These are phyloP conservation scores for Pterocles gutturalis DNA, from an alignment of 2,113 vertebrate species.

Conservation along the genomic window DNA sequence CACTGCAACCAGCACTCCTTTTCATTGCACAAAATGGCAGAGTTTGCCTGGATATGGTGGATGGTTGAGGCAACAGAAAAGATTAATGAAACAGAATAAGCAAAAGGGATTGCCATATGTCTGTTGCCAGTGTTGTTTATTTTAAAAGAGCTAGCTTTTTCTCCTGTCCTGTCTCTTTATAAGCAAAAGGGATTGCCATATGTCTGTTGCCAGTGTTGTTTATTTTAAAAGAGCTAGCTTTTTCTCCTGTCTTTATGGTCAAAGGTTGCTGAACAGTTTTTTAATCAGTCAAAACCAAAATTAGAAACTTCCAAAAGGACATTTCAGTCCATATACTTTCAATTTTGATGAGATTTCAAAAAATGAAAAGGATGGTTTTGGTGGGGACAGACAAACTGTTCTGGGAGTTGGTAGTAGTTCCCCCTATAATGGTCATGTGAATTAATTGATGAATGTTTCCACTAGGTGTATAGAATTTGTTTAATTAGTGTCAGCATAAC, in stretches of 20 bases:
- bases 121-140: not conserved
- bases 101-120: not conserved
- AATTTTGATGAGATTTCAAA: not conserved
- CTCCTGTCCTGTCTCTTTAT: too few species aligned
- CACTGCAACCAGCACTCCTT: not conserved
- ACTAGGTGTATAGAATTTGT: not conserved
- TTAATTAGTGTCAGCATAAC: not conserved
- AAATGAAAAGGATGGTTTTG: not conserved
- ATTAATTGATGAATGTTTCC: not conserved
- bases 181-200: not conserved
- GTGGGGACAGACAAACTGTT: not conserved
- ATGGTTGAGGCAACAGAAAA: not conserved
- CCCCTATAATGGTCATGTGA: not conserved
- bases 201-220: not conserved
- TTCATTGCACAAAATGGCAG: not conserved
- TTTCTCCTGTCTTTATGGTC: not conserved
- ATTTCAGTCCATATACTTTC: not conserved
- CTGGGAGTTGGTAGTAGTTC: not conserved
- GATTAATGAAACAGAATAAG: not conserved
- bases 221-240: not conserved
- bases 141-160: not conserved
- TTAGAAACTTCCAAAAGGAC: not conserved
- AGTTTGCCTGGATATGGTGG: not conserved
- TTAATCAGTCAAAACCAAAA: not conserved
- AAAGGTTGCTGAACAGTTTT: not conserved